phyloP scores from a whole-genome alignment of 2,888 invertebrate species.

The Lasioglossum marginatum region DNA sequence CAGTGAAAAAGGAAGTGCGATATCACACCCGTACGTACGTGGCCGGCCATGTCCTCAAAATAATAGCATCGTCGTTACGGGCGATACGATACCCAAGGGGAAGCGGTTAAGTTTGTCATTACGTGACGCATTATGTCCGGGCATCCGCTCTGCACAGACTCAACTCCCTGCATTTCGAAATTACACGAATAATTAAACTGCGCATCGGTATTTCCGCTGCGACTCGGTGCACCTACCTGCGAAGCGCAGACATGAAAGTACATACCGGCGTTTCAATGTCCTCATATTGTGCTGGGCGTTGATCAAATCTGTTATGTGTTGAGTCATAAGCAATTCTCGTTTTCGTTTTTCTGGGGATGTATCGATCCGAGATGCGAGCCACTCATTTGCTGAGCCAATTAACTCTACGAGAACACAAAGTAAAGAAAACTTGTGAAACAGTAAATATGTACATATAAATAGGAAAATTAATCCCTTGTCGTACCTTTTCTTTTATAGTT shows the following conservation, averaged over 20 bases:
- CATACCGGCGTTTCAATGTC: not conserved
- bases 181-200: constrained; percentile 67
- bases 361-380: not conserved
- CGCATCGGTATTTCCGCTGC: constrained; percentile 45
- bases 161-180: constrained; percentile 59
- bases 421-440: not conserved
- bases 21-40: constrained; percentile 49
- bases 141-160: constrained; percentile 58
- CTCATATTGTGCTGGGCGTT: not conserved
- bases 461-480: too few relatives aligned
- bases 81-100: constrained; percentile 67
- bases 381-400: not conserved
- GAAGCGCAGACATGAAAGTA: not conserved
- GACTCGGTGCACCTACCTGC: constrained; percentile 39
- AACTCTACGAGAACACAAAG: not conserved
- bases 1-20: constrained; percentile 45
- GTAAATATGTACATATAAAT: too few relatives aligned
- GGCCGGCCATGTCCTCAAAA: constrained; percentile 53
- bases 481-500: too few relatives aligned
- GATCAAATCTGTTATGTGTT: not conserved
- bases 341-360: not conserved
- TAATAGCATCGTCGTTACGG: constrained; percentile 63
- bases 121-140: constrained; percentile 64
- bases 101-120: constrained; percentile 71
- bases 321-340: not conserved